Percentiles rank a stretch among this genome's conserved stretches.
Conservation (phyloP, 1,140 invertebrate genomes). For the Stegodyphus dumicola region DNA sequence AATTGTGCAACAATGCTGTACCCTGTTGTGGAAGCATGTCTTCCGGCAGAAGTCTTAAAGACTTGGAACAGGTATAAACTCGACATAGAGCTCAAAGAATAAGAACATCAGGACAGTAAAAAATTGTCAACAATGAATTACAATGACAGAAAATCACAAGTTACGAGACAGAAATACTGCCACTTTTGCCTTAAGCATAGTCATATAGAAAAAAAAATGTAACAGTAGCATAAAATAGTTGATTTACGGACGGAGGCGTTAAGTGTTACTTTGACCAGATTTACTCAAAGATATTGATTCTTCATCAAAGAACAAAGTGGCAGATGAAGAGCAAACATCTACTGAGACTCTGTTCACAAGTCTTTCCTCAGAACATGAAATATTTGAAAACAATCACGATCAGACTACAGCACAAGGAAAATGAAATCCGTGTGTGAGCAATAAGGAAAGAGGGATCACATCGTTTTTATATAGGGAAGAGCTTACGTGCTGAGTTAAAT, state of each 20-base stretch:
- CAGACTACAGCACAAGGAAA: conserved; percentile 7
- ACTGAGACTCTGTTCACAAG: not conserved
- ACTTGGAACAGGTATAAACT: not conserved
- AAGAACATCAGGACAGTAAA: not conserved
- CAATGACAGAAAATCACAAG: conserved; percentile 7
- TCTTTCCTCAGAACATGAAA: conserved; percentile 6
- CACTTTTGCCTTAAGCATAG: not conserved
- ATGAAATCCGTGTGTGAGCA: conserved; percentile 14
- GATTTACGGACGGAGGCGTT: conserved; percentile 1
- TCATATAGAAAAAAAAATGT: conserved; percentile 12
- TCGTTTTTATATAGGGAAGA: conserved; percentile 17
- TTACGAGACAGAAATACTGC: conserved; percentile 3
- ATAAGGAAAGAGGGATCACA: conserved; percentile 38
- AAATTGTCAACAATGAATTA: not conserved
- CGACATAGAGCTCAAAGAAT: not conserved
- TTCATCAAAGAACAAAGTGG: not conserved
- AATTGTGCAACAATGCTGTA: not conserved
- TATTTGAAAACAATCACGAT: conserved; percentile 29
- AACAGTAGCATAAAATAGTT: conserved; percentile 4
- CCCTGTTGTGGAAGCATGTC: not conserved
- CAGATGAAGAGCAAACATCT: not conserved
- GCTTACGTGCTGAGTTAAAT: conserved; percentile 10
- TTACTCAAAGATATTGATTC: not conserved
- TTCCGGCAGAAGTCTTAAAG: not conserved
- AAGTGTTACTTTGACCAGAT: conserved; percentile 10